Evolutionary conservation across 2,888 invertebrate genomes (phyloP), one percentile per base, ranked within the genome.

Genomic region (Autographa pulchrina): DNA sequence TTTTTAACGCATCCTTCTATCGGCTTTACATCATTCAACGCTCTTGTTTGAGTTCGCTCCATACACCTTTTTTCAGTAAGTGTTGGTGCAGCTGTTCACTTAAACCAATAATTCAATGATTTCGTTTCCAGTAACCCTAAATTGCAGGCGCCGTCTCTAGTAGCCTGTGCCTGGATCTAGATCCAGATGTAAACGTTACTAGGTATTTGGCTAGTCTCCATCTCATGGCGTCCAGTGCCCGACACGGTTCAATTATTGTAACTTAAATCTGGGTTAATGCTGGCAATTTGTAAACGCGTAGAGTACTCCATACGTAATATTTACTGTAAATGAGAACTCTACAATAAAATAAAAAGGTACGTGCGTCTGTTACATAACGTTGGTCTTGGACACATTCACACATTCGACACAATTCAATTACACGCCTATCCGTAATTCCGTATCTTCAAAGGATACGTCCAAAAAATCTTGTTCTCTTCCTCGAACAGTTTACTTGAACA

Each of bases 201-300:
- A 84, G 80, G 75, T 75, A 87, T 84, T 89, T 91, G 89, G 91
- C 90, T 79, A 78, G 81, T 72, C 72, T 91, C 89, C 88, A 91
- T 88, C 71, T 72, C 70, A 72, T 75, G 76, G 70, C 81, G 79
- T 81, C 48, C 76, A 82, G 78, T 77, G 78, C 70, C 68, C 75
- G 79, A 83, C 78, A 83, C 70, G 75, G 74, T 82, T 77, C 78
- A 83, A 82, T 82, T 82, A 83, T 81, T 85, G 75, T 83, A 81
- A 78, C 78, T 85, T 82, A 80, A 81, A 85, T 86, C 74, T 90
- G 78, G 91, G 89, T 88, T 89, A 91, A 86, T 86, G 85, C 81
- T 82, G 31, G 66, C 74, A 74, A 79, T 83, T 79, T 75, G 67
- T 83, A 79, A 77, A 66, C 70, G 67, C 68, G 59, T 68, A 66